Percentiles rank a stretch among this genome's conserved stretches.
These are phyloP conservation scores for Microplitis demolitor DNA, from an alignment of 1,140 invertebrate genomes.

Conservation along the genomic window DNA sequence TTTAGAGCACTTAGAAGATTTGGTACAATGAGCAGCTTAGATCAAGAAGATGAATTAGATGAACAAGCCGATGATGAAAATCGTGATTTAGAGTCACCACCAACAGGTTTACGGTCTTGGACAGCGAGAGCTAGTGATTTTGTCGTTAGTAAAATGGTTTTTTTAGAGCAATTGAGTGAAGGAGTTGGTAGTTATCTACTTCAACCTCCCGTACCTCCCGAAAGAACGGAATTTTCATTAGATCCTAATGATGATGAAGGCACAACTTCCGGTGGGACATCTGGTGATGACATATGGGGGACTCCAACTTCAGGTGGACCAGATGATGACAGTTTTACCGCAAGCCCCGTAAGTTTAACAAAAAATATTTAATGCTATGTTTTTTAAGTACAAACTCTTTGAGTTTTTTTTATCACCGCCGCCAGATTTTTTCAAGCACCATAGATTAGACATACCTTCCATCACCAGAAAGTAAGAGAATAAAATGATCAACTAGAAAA, in stretches of 20 bases:
- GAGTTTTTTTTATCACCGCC: neutral
- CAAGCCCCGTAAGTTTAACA: conserved; percentile 52
- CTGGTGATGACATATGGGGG: conserved; percentile 84
- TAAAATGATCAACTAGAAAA: conserved; percentile 1
- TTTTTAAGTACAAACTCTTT: conserved; percentile 18
- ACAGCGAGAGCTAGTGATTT: conserved; percentile 77
- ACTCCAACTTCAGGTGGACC: conserved; percentile 82
- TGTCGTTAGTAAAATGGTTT: conserved; percentile 80
- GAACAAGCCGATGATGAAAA: conserved; percentile 54
- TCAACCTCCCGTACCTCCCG: conserved; percentile 55
- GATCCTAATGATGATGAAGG: conserved; percentile 66
- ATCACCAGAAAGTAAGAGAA: neutral
- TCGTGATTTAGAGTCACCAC: conserved; percentile 52
- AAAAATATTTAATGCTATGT: neutral
- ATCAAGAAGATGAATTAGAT: conserved; percentile 63
- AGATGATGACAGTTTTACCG: conserved; percentile 73
- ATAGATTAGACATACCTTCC: conserved; percentile 21
- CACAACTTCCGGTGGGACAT: conserved; percentile 76
- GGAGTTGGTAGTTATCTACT: conserved; percentile 57
- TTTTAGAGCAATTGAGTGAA: conserved; percentile 67
- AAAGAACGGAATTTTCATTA: conserved; percentile 53
- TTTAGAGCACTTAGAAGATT: conserved; percentile 63
- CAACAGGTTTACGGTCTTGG: conserved; percentile 68
- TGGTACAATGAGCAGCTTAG: conserved; percentile 80
- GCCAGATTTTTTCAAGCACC: conserved; percentile 2